Conservation (phyloP, 2,113 vertebrate genomes). For the Megaceryle maxima region DNA sequence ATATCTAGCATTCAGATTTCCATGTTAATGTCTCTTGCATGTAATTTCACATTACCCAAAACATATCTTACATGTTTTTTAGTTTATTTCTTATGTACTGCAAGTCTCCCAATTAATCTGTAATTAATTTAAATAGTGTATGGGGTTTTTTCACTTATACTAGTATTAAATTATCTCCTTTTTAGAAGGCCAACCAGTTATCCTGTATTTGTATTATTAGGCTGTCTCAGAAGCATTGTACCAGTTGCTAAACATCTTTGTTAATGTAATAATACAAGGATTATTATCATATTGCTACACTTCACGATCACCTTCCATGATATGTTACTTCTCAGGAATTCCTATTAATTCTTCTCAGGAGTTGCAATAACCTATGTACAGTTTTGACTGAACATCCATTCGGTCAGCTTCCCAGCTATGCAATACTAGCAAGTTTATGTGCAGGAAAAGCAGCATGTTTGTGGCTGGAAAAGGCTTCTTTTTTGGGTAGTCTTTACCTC, state of each 20-base stretch:
- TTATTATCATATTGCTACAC: not conserved
- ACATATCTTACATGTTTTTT: not conserved
- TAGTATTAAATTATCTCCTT: not conserved
- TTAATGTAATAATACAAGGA: not conserved
- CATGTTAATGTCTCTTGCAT: not conserved
- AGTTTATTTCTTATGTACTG: not conserved
- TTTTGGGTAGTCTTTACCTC: not conserved
- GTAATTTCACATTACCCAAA: not conserved
- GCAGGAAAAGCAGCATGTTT: not conserved
- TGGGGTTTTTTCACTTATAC: not conserved
- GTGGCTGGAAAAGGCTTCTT: not conserved
- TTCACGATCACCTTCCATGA: not conserved
- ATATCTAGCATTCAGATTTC: not conserved
- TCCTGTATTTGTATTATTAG: not conserved
- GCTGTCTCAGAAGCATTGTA: not conserved
- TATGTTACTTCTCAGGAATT: not conserved
- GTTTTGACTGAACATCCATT: not conserved
- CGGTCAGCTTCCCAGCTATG: not conserved
- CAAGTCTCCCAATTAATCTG: not conserved
- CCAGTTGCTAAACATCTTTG: not conserved
- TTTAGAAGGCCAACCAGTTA: not conserved
- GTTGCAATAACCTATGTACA: not conserved
- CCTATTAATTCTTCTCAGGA: not conserved
- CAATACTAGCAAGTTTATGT: accelerated
- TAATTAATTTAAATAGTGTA: not conserved